Evolutionary conservation across 2,888 invertebrate species (phyloP), one percentile per base, ranked within the genome.

Genomic region (Caenorhabditis auriculariae): DNA sequence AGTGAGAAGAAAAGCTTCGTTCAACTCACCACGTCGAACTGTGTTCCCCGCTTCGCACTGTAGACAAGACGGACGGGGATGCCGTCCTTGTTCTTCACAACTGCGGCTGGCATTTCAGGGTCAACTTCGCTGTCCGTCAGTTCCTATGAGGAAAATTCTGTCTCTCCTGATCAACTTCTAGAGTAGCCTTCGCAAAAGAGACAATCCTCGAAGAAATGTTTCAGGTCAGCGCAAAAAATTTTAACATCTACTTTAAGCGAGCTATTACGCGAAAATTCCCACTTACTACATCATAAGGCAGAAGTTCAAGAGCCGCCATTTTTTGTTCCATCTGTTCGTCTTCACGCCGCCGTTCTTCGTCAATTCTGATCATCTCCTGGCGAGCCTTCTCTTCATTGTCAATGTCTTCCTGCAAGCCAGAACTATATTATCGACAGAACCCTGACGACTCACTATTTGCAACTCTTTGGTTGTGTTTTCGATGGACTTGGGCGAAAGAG

Each of bases 91-190:
- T 63, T 39, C 21, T 63, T 63, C 17, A 63, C 26, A 27, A 63
- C 63, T 0, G 53, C 58, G 19, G 63, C 63, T 3, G 63, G 63
- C 63, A 63, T 63, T 45, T 63, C 63, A 5, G 63, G 63, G 47
- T 63, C 63, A 19, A 63, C 58, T 49, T 63, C 63, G 27, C 57
- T 57, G 32, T 63, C 63, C 6, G 63, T 63, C 27, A 63, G 50
- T 24, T 63, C 60, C 26, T 9, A n/a, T 32, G n/a, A n/a, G n/a
- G 9, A 32, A 12, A 32, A 32, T 32, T 32, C n/a, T n/a, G n/a
- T n/a, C n/a, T n/a, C n/a, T n/a, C n/a, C n/a, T n/a, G n/a, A n/a
- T n/a, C n/a, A n/a, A n/a, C n/a, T n/a, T n/a, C n/a, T n/a, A n/a
- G n/a, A n/a, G n/a, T n/a, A n/a, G n/a, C n/a, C n/a, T n/a, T n/a